Evolutionary conservation across 2,113 vertebrate species (phyloP).

Genomic region (Hyperoodon ampullatus): DNA sequence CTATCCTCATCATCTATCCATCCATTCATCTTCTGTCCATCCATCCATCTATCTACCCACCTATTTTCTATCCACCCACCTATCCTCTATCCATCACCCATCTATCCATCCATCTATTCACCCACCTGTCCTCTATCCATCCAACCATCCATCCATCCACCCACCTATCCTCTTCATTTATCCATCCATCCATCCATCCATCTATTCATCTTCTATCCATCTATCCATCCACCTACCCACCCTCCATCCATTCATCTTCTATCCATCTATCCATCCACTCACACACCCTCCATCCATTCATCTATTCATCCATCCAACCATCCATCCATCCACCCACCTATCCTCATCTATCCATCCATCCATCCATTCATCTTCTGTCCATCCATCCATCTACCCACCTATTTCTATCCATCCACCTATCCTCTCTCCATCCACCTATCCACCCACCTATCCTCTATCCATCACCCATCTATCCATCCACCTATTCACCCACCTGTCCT

Average conservation of each 20-base stretch:
- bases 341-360: neutral
- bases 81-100: neutral
- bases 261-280: too few relatives aligned
- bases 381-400: too few relatives aligned
- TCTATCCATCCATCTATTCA: fast-evolving
- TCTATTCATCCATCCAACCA: neutral
- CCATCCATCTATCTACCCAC: neutral
- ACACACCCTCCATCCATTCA: neutral
- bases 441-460: neutral
- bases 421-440: too few relatives aligned
- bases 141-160: too few relatives aligned
- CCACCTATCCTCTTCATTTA: neutral
- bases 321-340: neutral
- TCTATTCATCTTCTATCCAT: neutral
- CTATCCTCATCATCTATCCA: neutral
- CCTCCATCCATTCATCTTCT: too few relatives aligned
- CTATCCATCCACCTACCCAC: neutral
- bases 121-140: fast-evolving
- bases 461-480: neutral
- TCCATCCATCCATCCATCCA: too few relatives aligned
- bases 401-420: fast-evolving
- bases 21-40: too few relatives aligned
- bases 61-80: neutral
- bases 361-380: neutral
- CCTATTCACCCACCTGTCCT: neutral